These are phyloP conservation scores for Calliscelio sp. DNA, from an alignment of 2,888 invertebrate genomes.

Conservation along the genomic window DNA sequence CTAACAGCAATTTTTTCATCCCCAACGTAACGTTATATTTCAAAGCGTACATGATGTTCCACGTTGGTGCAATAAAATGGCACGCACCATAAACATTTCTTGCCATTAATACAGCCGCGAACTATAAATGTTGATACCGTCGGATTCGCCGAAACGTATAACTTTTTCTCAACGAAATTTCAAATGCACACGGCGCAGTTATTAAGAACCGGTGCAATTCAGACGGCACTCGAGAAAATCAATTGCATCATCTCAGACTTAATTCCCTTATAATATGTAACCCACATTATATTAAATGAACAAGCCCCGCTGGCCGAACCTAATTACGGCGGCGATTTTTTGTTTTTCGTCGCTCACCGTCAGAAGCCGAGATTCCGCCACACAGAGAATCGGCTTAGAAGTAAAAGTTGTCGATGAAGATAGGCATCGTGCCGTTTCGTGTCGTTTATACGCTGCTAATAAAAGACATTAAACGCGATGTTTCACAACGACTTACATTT, in stretches of 20 bases:
- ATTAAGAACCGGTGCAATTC: constrained; percentile 57
- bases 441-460: constrained; percentile 57
- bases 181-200: neutral
- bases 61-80: constrained; percentile 44
- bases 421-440: constrained; percentile 56
- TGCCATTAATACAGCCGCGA: constrained; percentile 35
- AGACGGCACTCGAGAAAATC: constrained; percentile 54
- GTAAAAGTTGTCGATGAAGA: constrained; percentile 59
- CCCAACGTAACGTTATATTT: constrained; percentile 39
- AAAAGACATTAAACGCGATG: constrained; percentile 72
- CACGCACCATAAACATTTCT: constrained; percentile 42
- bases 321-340: constrained; percentile 44
- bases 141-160: constrained; percentile 16
- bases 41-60: constrained; percentile 40
- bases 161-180: constrained; percentile 31
- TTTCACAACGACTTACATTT: constrained; percentile 69
- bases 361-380: constrained; percentile 32
- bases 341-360: constrained; percentile 16
- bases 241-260: constrained; percentile 54
- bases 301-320: constrained; percentile 33
- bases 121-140: constrained; percentile 42
- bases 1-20: constrained; percentile 33
- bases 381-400: constrained; percentile 52
- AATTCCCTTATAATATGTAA: constrained; percentile 56
- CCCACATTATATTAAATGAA: constrained; percentile 55